Evolutionary conservation across 1,140 invertebrate species (phyloP).

Genomic region (Drosophila mayri): DNA sequence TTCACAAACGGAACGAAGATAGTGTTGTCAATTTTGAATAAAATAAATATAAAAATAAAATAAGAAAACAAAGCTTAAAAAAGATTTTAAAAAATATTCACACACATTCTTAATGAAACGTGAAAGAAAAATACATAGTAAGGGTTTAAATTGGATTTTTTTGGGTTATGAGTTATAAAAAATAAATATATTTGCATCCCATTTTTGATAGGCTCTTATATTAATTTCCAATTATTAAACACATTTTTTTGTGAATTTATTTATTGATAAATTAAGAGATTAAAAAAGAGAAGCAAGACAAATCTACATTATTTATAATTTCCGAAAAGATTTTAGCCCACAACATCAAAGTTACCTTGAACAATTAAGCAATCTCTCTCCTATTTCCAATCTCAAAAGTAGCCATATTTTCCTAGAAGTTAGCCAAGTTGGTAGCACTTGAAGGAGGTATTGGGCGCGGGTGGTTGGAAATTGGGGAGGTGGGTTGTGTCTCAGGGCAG

Average conservation of each 20-base stretch:
- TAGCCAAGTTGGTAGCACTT: constrained; percentile 25
- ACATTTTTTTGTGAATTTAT: neutral
- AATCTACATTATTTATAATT: neutral
- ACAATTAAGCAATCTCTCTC: neutral
- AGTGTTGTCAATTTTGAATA: constrained; percentile 36
- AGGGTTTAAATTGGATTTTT: no score
- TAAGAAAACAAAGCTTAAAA: neutral
- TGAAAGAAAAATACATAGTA: neutral
- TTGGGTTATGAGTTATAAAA: neutral
- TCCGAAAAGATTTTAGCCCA: neutral
- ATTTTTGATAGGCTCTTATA: no score
- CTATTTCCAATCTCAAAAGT: neutral
- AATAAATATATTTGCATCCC: neutral
- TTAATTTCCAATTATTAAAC: neutral
- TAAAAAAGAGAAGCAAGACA: neutral
- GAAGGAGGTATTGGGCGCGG: constrained; percentile 3
- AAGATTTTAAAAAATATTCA: neutral
- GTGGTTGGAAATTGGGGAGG: neutral
- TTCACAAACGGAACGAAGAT: constrained; percentile 31
- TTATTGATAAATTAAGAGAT: neutral
- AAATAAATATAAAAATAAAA: neutral
- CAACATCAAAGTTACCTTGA: neutral
- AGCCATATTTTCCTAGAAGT: neutral
- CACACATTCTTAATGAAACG: neutral
- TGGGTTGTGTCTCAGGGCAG: constrained; percentile 22